Base-by-base conservation (phyloP, 2,797 vertebrate genomes). In the Arnoldichthys spilopterus region DNA sequence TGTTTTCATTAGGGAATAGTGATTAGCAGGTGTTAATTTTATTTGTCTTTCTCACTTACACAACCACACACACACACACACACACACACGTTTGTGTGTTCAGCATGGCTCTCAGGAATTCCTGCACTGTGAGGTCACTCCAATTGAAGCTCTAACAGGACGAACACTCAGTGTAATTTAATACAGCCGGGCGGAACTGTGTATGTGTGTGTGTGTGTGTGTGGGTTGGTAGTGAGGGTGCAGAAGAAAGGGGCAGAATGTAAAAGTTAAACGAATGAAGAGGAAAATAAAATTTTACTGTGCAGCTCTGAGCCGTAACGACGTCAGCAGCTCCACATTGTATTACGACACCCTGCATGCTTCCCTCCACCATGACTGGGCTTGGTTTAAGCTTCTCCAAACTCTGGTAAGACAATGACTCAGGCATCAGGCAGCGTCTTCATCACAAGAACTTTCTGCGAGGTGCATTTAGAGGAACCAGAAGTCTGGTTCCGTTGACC, bases 11-110 rank as follows among this genome's bases (percentile, higher is more conserved):
- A 58, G 74, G 74, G 79, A 81, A 81, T 77, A 53, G 45, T 61
- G 61, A 59, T 59, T 69, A 83, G 82, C 82, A 79, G 77, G 77
- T 80, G 82, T 69, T 79, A 79, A 80, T 67, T 83, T 80, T 69
- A 79, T 79, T 72, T 54, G 4, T 54, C 51, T 54, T n/a, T 54
- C 51, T n/a, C 3, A 9, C 51, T 22, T 8, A 3, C 34, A 3
- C 34, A 3, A 3, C 8, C 34, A 3, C 34, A 3, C 34, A 3
- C 51, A 7, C 26, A 7, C 56, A 7, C 28, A 30, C 26, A 13
- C 56, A 24, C 53, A 24, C 69, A 16, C 22, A 34, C 53, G 24
- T n/a, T 22, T 8, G n/a, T 5, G n/a, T 24, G 51, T 54, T 22
- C 51, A 22, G n/a, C 22, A 54, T 54, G 20, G 72, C 69, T 73